Base-by-base conservation (phyloP, 2,113 vertebrate genomes). In the Penelope pileata region DNA sequence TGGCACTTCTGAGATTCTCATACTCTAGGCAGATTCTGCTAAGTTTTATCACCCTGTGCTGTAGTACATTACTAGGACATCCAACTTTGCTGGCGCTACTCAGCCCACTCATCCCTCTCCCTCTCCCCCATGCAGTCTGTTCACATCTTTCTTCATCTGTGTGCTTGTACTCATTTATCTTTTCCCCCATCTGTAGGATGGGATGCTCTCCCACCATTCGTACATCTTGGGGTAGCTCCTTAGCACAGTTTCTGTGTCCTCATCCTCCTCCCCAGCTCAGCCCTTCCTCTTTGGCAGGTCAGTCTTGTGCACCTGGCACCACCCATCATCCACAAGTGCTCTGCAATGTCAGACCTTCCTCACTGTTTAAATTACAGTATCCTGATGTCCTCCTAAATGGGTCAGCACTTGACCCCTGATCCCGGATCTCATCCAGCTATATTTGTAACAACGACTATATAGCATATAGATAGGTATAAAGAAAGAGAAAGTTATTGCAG, bases 401-500 rank as follows among this genome's bases (percentile, higher is more conserved):
- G 43, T 77, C 59, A 54, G 30, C 15, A 45, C 58, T 51, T 73
- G 45, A 51, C 6, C n/a, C 27, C 22, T 68, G 58, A 45, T n/a
- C 48, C 51, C 36, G 15, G 36, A 76, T 79, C 40, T 94, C 36
- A 73, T 53, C 19, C 18, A 56, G 29, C 7, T 48, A 48, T 1
- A 0, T 51, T 64, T 0, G 0, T 62, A 88, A 86, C 16, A 66
- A 47, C 29, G 32, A 10, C 21, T 48, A 7, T n/a, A 26, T 7
- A 73, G 29, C 11, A 54, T 17, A 18, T 15, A 51, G 23, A 34
- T 3, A 74, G 12, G 32, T 10, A 18, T 48, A 72, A 80, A 64
- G n/a, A 82, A 84, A 87, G 48, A 8, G 12, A 59, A 9, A 10
- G 16, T 72, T 83, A 42, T 34, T 27, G 19, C 2, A 3, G 7